These are phyloP conservation scores for Calycopis cecrops DNA, from an alignment of 1,140 invertebrate genomes.

Conservation along the genomic window DNA sequence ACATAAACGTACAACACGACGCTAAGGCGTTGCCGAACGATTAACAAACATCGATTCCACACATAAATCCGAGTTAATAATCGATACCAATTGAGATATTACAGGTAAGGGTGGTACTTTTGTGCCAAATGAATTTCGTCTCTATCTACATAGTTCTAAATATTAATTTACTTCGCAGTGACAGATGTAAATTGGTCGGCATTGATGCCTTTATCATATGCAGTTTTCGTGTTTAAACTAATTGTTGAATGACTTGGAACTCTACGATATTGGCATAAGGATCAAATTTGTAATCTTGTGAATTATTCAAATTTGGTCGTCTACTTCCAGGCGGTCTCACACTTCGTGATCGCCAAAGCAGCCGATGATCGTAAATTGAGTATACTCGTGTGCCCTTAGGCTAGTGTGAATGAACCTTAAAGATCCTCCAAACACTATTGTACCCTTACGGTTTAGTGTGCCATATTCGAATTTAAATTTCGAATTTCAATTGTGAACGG, in stretches of 20 bases:
- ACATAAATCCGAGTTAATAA: slow-evolving; percentile 1
- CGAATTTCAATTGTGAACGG: too few relatives aligned
- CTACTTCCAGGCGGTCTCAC: slow-evolving; percentile 5
- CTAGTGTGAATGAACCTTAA: slow-evolving; percentile 2
- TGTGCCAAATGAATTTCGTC: background rate
- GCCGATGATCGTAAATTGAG: background rate
- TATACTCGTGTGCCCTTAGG: background rate
- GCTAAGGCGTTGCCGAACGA: slow-evolving; percentile 3
- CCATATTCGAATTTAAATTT: too few relatives aligned
- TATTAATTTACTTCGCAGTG: slow-evolving; percentile 14
- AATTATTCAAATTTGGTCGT: slow-evolving; percentile 1
- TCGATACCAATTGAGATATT: slow-evolving; percentile 11
- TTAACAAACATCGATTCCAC: slow-evolving; percentile 8
- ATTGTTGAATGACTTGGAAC: background rate
- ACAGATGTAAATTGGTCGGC: slow-evolving; percentile 6
- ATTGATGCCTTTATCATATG: slow-evolving; percentile 2
- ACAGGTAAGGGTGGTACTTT: slow-evolving; percentile 1
- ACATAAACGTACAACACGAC: background rate
- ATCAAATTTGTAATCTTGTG: background rate
- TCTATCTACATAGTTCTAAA: slow-evolving; percentile 16
- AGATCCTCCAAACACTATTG: background rate
- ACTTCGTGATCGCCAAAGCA: slow-evolving; percentile 1
- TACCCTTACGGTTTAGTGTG: too few relatives aligned
- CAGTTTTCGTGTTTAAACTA: background rate
- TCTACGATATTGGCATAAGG: background rate